phyloP scores from a whole-genome alignment of 2,113 vertebrate genomes.

The Protobothrops mucrosquamatus region DNA sequence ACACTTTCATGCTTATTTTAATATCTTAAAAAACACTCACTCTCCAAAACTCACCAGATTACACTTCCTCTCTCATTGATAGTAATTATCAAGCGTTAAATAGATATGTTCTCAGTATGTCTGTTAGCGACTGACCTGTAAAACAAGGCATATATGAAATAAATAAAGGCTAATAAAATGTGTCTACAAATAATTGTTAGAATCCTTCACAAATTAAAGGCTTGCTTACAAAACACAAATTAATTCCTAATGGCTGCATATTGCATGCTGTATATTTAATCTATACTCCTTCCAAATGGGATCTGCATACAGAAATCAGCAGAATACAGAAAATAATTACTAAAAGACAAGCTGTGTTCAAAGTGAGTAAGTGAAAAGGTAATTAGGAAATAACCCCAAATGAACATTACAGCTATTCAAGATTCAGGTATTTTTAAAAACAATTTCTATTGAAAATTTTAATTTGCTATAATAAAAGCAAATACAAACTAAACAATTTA shows the following conservation, averaged over 20 bases:
- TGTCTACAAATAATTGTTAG: background rate
- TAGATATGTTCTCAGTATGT: conserved; percentile 3
- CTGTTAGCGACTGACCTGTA: conserved; percentile 37
- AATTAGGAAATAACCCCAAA: background rate
- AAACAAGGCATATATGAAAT: conserved; percentile 1
- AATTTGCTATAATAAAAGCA: background rate
- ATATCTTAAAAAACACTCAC: background rate
- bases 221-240: background rate
- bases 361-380: background rate
- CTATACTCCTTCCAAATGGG: background rate
- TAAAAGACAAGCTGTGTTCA: background rate
- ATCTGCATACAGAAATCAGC: no score
- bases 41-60: conserved; percentile 51
- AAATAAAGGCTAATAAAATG: background rate
- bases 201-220: background rate
- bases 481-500: background rate
- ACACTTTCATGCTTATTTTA: background rate
- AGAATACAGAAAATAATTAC: background rate
- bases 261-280: background rate
- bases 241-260: background rate
- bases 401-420: background rate
- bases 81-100: conserved; percentile 34
- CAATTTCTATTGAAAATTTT: background rate
- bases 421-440: background rate
- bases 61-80: conserved; percentile 52